These are phyloP conservation scores for Papilio demoleus DNA, from an alignment of 2,888 invertebrate genomes.

Conservation along the genomic window DNA sequence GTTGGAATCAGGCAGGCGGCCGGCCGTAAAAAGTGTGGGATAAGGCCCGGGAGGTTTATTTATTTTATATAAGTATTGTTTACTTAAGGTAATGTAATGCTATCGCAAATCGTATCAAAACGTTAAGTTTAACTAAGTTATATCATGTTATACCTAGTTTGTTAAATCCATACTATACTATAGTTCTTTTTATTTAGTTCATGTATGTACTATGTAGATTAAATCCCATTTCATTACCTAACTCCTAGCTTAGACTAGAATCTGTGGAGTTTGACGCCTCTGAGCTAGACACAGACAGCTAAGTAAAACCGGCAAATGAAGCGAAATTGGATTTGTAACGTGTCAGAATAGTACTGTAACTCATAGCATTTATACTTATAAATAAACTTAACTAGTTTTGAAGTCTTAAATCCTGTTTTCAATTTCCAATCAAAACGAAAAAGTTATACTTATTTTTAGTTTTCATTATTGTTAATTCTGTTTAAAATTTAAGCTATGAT, in stretches of 20 bases:
- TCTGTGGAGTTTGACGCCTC: not conserved
- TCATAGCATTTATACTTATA: not conserved
- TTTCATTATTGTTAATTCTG: not conserved
- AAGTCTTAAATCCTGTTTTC: not conserved
- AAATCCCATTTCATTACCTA: not conserved
- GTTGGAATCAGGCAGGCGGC: too few relatives aligned
- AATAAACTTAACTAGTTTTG: not conserved
- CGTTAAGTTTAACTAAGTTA: not conserved
- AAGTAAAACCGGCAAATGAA: conserved; percentile 9
- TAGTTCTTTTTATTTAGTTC: not conserved
- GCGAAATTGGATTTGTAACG: conserved; percentile 21
- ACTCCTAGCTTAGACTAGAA: not conserved
- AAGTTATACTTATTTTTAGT: not conserved
- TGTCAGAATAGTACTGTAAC: not conserved
- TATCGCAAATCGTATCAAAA: not conserved
- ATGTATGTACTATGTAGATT: not conserved
- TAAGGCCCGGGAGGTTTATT: not conserved
- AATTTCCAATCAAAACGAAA: not conserved
- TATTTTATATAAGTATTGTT: not conserved
- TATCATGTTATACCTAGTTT: not conserved
- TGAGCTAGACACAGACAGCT: conserved; percentile 12
- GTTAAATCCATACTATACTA: too few relatives aligned
- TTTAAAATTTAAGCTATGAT: not conserved
- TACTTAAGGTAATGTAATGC: not conserved
- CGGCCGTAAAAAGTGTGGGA: too few relatives aligned